Conservation (phyloP, 2,797 vertebrate genomes). For the Cossypha dichroa region DNA sequence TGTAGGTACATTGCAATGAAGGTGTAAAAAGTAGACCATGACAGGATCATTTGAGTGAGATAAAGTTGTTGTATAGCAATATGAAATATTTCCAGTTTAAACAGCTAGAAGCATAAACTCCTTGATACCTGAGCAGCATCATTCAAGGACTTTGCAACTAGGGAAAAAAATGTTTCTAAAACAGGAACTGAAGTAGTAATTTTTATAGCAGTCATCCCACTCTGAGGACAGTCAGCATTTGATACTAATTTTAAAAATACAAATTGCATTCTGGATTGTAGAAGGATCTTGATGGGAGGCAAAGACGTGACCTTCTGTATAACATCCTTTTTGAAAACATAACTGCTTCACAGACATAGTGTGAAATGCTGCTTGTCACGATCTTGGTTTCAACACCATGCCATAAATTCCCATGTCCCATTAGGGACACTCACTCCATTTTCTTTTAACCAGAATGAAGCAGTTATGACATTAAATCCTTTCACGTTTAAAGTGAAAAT, state of each 20-base stretch:
- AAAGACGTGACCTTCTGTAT: not conserved
- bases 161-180: not conserved
- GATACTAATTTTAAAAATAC: not conserved
- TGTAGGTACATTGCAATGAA: accelerated
- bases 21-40: not conserved
- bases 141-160: not conserved
- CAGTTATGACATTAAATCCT: not conserved
- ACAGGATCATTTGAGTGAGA: not conserved
- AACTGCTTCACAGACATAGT: slow-evolving; percentile 37
- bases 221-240: not conserved
- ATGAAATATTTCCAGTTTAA: not conserved
- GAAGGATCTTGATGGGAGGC: slow-evolving; percentile 10
- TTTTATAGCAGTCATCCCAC: not conserved
- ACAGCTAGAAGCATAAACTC: not conserved
- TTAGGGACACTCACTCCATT: not conserved
- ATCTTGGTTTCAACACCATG: slow-evolving; percentile 57
- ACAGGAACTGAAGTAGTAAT: not conserved
- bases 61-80: not conserved
- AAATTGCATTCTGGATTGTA: not conserved
- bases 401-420: slow-evolving; percentile 14
- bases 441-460: slow-evolving; percentile 26
- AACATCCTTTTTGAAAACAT: slow-evolving; percentile 8
- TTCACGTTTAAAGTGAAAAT: not conserved
- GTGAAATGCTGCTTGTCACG: slow-evolving; percentile 27
- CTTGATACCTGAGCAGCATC: not conserved